Conservation (phyloP, 2,888 invertebrate genomes). For the Deroplatys truncata region DNA sequence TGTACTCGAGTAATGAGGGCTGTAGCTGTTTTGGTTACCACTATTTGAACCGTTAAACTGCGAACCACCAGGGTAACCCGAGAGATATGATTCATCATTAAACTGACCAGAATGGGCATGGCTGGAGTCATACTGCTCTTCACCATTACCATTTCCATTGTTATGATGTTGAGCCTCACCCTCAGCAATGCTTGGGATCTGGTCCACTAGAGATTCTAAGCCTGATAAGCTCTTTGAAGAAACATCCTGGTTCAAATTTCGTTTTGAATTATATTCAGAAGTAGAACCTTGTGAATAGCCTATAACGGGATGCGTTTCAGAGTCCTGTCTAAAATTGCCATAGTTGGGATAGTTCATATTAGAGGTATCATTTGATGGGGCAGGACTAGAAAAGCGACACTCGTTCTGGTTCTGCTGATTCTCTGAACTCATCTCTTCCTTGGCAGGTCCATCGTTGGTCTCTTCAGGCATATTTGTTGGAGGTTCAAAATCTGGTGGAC, state of each 20-base stretch:
- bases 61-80: constrained; percentile 33
- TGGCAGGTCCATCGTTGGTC: constrained; percentile 28
- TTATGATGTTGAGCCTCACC: constrained; percentile 47
- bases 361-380: constrained; percentile 36
- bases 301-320: constrained; percentile 35
- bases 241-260: constrained; percentile 57
- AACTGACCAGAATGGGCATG: constrained; percentile 33
- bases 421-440: constrained; percentile 42
- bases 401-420: constrained; percentile 35
- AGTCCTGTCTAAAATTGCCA: constrained; percentile 37
- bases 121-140: constrained; percentile 34
- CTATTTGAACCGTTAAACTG: constrained; percentile 36
- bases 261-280: constrained; percentile 30
- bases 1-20: constrained; percentile 33
- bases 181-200: constrained; percentile 84
- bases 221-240: constrained; percentile 84
- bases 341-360: constrained; percentile 37
- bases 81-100: constrained; percentile 37
- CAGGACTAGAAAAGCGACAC: constrained; percentile 52
- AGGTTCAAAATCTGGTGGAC: constrained; percentile 70
- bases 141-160: constrained; percentile 36
- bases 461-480: constrained; percentile 55
- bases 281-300: constrained; percentile 34
- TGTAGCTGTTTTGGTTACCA: constrained; percentile 34
- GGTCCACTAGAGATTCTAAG: constrained; percentile 83